Percentiles rank a stretch among this genome's conserved stretches.
Evolutionary conservation across 2,113 vertebrate species (phyloP).

Genomic region (Motacilla tschutschensis): DNA sequence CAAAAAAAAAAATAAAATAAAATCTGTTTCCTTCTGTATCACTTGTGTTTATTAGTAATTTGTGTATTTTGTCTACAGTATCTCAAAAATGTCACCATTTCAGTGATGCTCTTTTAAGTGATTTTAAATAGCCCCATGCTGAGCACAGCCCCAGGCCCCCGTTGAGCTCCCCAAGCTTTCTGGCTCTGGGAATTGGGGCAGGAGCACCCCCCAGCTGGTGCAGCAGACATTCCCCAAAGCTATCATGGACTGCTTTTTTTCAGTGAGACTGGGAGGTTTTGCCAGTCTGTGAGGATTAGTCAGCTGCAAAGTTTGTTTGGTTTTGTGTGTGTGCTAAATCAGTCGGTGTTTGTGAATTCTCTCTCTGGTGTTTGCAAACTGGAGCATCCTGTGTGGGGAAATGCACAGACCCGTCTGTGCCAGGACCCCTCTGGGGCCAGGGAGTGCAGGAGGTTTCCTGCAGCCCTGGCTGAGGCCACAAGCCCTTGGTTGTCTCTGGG

Average conservation of each 20-base stretch:
- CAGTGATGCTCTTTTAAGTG: not conserved
- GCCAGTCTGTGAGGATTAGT: not conserved
- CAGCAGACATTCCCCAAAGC: not conserved
- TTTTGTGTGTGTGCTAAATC: not conserved
- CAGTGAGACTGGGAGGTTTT: not conserved
- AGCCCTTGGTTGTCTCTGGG: not conserved
- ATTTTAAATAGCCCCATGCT: rapidly evolving
- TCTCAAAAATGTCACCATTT: rapidly evolving
- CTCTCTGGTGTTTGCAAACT: not conserved
- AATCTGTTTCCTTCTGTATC: not conserved
- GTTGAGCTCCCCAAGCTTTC: not conserved
- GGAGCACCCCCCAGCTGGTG: not conserved
- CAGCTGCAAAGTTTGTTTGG: not conserved
- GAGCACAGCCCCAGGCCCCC: not conserved
- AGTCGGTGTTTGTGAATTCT: not conserved
- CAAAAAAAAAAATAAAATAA: not conserved
- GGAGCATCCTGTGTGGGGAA: not conserved
- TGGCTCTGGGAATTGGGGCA: not conserved
- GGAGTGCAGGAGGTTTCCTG: not conserved
- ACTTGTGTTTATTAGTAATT: not conserved
- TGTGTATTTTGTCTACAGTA: not conserved
- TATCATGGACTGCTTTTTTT: rapidly evolving
- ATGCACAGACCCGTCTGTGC: not conserved
- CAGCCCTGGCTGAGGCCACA: not conserved
- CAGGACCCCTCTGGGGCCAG: not conserved